These are phyloP conservation scores for Alligator mississippiensis DNA, from an alignment of 2,113 vertebrate species.

Conservation along the genomic window DNA sequence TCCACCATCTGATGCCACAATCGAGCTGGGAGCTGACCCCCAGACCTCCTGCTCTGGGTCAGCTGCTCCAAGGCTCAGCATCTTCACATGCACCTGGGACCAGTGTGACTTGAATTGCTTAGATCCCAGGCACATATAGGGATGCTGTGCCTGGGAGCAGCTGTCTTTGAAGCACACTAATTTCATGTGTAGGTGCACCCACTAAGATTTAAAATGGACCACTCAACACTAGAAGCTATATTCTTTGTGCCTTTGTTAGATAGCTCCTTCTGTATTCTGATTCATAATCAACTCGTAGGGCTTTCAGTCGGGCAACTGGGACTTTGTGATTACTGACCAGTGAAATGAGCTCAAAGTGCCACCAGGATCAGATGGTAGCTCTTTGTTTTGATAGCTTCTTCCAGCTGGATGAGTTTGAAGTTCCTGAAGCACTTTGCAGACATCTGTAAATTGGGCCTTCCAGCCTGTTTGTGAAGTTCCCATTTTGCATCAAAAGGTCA, in stretches of 20 bases:
- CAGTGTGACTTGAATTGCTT: too few species aligned
- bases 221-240: background rate
- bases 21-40: too few species aligned
- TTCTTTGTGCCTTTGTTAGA: background rate
- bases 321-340: background rate
- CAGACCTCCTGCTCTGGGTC: too few species aligned
- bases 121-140: too few species aligned
- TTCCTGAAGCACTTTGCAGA: background rate
- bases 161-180: too few species aligned
- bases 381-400: background rate
- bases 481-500: background rate
- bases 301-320: background rate
- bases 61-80: too few species aligned
- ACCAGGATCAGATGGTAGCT: background rate
- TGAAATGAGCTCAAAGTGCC: background rate
- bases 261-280: background rate
- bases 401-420: background rate
- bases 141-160: too few species aligned
- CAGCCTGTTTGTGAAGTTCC: background rate
- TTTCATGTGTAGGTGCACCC: background rate
- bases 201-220: background rate
- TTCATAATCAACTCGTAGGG: background rate
- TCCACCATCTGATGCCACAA: too few species aligned
- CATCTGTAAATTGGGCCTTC: background rate
- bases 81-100: too few species aligned